Evolutionary conservation across 2,888 invertebrate genomes (phyloP).

Genomic region (Cyclophora albipunctata): DNA sequence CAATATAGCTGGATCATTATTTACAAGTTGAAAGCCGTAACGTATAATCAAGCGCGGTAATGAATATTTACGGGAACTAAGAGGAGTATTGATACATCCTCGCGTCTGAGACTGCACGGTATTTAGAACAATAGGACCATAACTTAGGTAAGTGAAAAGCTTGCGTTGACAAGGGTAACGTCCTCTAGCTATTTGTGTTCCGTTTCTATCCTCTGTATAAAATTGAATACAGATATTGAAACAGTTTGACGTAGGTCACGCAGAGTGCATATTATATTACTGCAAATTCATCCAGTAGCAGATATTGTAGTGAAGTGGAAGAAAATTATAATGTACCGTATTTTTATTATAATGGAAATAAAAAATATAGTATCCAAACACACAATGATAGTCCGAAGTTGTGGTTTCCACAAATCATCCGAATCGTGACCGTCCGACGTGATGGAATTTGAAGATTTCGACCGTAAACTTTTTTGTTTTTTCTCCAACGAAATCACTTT

Average conservation of each 20-base stretch:
- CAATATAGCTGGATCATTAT: too few relatives aligned
- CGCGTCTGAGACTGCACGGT: constrained; percentile 26
- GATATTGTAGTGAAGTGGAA: too few relatives aligned
- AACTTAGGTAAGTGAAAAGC: constrained; percentile 57
- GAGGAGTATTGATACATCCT: constrained; percentile 17
- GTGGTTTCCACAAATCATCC: constrained; percentile 29
- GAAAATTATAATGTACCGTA: too few relatives aligned
- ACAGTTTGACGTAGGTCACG: constrained; percentile 6
- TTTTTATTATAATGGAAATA: too few relatives aligned
- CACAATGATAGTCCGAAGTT: constrained; percentile 17
- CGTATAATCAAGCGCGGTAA: too few relatives aligned
- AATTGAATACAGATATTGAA: constrained; percentile 22
- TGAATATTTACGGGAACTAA: too few relatives aligned
- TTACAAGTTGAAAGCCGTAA: too few relatives aligned
- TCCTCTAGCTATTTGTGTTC: constrained; percentile 49
- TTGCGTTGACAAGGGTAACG: constrained; percentile 57
- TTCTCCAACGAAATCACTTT: not conserved
- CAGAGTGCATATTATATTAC: too few relatives aligned
- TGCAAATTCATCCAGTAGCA: not conserved
- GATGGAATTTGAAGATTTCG: constrained; percentile 28
- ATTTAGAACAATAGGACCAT: constrained; percentile 51
- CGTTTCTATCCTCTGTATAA: constrained; percentile 30
- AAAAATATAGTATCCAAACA: constrained; percentile 6
- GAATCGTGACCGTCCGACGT: constrained; percentile 32
- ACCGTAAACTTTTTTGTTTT: constrained; percentile 15